phyloP scores from a whole-genome alignment of 2,113 vertebrate species.

The Pseudorasbora parva region DNA sequence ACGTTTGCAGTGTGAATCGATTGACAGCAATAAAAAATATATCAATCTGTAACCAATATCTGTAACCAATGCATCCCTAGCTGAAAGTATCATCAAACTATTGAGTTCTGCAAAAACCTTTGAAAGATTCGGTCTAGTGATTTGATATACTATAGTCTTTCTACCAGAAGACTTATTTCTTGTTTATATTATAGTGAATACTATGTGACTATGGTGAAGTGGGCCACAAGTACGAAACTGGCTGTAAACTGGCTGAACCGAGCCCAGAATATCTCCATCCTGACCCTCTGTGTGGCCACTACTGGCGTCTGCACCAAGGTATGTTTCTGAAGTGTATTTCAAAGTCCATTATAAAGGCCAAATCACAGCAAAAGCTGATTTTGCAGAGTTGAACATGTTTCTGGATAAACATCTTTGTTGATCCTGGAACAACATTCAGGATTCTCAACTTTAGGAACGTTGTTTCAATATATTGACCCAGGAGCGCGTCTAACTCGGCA shows the following conservation, averaged over 20 bases:
- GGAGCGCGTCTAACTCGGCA: too few species aligned
- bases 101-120: background rate
- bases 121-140: conserved; percentile 27
- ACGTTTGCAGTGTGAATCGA: too few species aligned
- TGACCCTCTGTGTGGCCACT: conserved; percentile 93
- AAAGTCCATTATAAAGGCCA: background rate
- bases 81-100: background rate
- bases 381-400: too few species aligned
- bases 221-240: conserved; percentile 95
- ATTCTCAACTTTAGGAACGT: too few species aligned
- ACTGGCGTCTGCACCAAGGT: conserved; percentile 97
- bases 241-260: conserved; percentile 97
- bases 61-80: background rate
- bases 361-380: too few species aligned
- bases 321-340: background rate
- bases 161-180: background rate
- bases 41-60: background rate
- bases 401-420: too few species aligned
- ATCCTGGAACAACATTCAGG: too few species aligned
- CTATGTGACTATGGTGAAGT: conserved; percentile 98
- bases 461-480: too few species aligned
- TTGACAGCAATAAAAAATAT: too few species aligned
- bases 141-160: background rate
- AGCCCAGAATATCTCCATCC: conserved; percentile 94
- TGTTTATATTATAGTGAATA: conserved; percentile 81